Base-by-base conservation (phyloP, 2,888 invertebrate species). In the Lasioglossum pauxillum region DNA sequence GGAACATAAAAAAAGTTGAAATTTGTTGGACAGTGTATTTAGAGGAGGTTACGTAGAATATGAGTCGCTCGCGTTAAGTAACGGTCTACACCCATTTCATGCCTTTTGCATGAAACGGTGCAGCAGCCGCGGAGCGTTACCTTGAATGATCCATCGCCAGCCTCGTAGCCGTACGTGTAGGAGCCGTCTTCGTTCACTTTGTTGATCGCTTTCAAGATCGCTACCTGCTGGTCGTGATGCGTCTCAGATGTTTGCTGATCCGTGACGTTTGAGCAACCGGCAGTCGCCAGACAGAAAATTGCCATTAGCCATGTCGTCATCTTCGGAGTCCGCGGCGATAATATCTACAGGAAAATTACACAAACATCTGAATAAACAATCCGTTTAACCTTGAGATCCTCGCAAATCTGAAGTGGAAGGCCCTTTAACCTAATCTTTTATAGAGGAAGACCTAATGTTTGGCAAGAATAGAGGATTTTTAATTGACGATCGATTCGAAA, bases 61-160 rank as follows among this genome's bases (percentile, higher is more conserved):
- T 64, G 49, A 44, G 53, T 27, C n/a, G 64, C 53, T 72, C 38
- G 41, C 49, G 35, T 84, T 41, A 64, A 74, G 85, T 82, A 81
- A 85, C 5, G 14, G 31, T 64, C 14, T 44, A 80, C 74, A 78
- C 73, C 60, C 72, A 27, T 78, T 82, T 80, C 79, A 67, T 74
- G 84, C 69, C 81, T 79, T 80, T 80, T 46, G 76, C 83, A 84
- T 82, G 83, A 84, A 86, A 80, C 64, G 44, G 71, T 41, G 79
- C 72, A 80, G 80, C 23, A 57, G 53, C 35, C 78, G 74, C 73
- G 46, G 7, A 16, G 73, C 88, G 90, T 90, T 90, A 95, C 95
- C 96, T 98, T 98, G 95, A 98, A 98, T 0, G 98, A 97, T 5
- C 98, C 98, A 94, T 98, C 98, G 75, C 97, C 98, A 4, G 98